Evolutionary conservation across 2,797 vertebrate species (phyloP), one percentile per base, ranked within the genome.

Genomic region (Rallus crepitans): DNA sequence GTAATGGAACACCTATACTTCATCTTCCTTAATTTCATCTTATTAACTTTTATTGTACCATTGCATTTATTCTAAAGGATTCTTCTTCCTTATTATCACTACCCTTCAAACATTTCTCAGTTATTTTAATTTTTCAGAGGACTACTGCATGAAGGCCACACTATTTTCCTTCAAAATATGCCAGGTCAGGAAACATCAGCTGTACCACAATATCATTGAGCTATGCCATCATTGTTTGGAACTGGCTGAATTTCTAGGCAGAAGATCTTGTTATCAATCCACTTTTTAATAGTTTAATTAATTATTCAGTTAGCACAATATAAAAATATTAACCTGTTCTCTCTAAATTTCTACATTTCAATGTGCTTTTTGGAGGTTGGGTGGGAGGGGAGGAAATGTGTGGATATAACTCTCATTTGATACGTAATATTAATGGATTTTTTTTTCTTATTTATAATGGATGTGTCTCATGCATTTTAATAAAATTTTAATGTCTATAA

Each of bases 401-500:
- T 30, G 30, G 28, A n/a, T 61, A 39, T 50, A 89, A 75, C 17
- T 91, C 81, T 91, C 42, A 71, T 76, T 68, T 63, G 57, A 83
- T 88, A 86, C 86, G 37, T 33, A 96, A 76, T 91, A 96, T 86
- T 91, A 92, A 91, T 86, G 39, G 33, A 59, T 30, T 70, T 80
- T 87, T 90, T 72, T 30, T 69, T n/a, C 75, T 75, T 37, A 13
- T 81, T 85, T 94, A 72, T 94, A 96, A 94, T 86, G 39, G 73
- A 93, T 79, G 61, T 56, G 4, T 88, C 89, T 94, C 85, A 94
- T 91, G 66, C 52, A 94, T 96, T 95, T 93, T 93, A 96, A 96
- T 93, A 93, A 89, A 89, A 48, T 89, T 93, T 88, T 93, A 94
- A 93, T 94, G 85, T 52, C 63, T 81, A 52, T 83, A 94, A 96